phyloP scores from a whole-genome alignment of 2,797 vertebrate genomes.

The Spinus pinus region DNA sequence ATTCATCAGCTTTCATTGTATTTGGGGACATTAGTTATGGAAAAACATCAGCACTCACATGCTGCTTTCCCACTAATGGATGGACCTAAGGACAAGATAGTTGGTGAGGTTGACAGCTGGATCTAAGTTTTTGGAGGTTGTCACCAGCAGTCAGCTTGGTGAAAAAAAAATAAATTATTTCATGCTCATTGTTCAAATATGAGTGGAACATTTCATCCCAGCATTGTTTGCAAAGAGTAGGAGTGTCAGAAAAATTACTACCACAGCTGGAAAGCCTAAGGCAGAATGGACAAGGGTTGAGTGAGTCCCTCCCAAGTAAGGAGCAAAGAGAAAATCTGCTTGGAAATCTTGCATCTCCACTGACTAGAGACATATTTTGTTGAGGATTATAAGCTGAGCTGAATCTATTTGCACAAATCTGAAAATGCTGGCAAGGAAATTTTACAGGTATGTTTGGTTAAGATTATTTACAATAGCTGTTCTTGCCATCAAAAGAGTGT shows the following conservation, averaged over 20 bases:
- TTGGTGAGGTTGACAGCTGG: not conserved
- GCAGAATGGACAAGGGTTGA: not conserved
- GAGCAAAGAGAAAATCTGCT: not conserved
- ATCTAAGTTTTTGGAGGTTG: conserved; percentile 14
- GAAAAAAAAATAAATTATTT: conserved; percentile 12
- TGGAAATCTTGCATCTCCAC: not conserved
- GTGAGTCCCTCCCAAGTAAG: not conserved
- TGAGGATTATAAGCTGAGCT: not conserved
- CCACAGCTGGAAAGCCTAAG: not conserved
- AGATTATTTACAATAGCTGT: not conserved
- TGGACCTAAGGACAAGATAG: conserved; percentile 1
- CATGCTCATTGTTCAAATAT: not conserved
- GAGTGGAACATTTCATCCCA: not conserved
- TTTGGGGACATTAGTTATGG: not conserved
- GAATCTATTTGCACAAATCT: not conserved
- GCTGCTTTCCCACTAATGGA: conserved; percentile 38
- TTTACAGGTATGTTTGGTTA: not conserved
- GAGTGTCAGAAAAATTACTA: not conserved
- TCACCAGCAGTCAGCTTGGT: not conserved
- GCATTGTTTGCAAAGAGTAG: not conserved
- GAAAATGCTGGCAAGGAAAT: not conserved
- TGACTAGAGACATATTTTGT: not conserved
- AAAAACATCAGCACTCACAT: conserved; percentile 24
- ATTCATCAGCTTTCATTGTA: not conserved
- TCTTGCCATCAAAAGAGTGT: not conserved